phyloP scores from a whole-genome alignment of 1,140 invertebrate genomes.

The Dendrolimus kikuchii region DNA sequence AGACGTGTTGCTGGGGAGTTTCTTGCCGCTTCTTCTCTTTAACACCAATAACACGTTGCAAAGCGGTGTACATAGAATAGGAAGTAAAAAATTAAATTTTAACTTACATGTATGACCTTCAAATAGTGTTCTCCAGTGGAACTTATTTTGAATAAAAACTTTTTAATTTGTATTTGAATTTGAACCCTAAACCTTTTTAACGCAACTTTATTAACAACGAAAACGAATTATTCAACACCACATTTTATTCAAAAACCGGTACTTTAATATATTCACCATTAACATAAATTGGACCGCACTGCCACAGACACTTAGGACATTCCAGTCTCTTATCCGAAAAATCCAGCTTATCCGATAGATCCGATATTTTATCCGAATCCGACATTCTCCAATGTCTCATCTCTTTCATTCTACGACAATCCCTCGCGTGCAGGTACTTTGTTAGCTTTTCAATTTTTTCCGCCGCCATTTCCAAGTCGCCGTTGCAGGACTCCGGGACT shows the following conservation, averaged over 20 bases:
- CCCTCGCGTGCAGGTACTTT: conserved; percentile 47
- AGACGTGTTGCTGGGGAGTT: too few species aligned
- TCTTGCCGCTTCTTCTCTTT: too few species aligned
- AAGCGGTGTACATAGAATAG: too few species aligned
- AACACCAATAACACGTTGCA: too few species aligned
- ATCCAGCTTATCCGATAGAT: conserved; percentile 5
- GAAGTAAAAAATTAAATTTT: too few species aligned
- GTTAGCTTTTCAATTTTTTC: conserved; percentile 67
- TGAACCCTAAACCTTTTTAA: too few species aligned
- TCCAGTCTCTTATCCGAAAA: conserved; percentile 12
- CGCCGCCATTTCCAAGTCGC: conserved; percentile 30
- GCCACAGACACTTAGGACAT: conserved; percentile 63
- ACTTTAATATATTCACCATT: conserved; percentile 37
- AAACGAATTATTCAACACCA: conserved; percentile 14
- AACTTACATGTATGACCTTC: too few species aligned
- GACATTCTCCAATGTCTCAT: conserved; percentile 35
- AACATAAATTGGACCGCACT: conserved; percentile 56
- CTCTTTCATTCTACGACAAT: conserved; percentile 33
- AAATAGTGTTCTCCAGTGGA: too few species aligned
- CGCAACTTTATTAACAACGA: conserved; percentile 3
- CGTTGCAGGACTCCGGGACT: conserved; percentile 21
- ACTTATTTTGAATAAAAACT: too few species aligned
- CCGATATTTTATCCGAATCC: conserved; percentile 20
- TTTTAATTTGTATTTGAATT: too few species aligned
- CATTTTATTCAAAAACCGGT: conserved; percentile 32